Percentiles rank a stretch among this genome's conserved stretches.
phyloP scores from a whole-genome alignment of 2,113 vertebrate species.

The Melanotaenia duboulayi region DNA sequence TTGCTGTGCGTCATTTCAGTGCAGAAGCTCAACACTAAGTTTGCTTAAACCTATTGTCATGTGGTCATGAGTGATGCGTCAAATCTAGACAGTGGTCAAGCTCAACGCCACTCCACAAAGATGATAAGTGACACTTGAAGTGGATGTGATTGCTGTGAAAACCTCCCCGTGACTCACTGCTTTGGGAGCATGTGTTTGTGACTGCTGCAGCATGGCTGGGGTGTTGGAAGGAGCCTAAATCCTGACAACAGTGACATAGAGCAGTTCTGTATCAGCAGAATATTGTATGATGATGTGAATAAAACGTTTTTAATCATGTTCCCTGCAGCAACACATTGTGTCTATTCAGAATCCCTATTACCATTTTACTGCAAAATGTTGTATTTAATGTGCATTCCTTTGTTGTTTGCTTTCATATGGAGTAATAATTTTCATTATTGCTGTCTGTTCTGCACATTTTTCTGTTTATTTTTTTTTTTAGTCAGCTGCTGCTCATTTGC shows the following conservation, averaged over 20 bases:
- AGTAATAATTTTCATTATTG: slow-evolving; percentile 39
- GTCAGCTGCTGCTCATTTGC: slow-evolving; percentile 66
- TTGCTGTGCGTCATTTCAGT: not conserved
- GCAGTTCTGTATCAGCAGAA: slow-evolving; percentile 14
- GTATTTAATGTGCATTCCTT: not conserved
- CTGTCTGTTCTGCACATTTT: slow-evolving; percentile 18
- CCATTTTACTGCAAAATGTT: not conserved
- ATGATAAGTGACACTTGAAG: slow-evolving; percentile 39
- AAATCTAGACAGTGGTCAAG: slow-evolving; percentile 15
- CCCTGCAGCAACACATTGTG: not conserved
- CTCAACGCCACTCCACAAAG: slow-evolving; percentile 2
- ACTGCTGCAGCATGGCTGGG: slow-evolving; percentile 8
- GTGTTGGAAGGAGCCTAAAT: slow-evolving; percentile 26
- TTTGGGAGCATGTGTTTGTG: slow-evolving; percentile 25
- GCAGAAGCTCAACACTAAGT: not conserved
- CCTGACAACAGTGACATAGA: slow-evolving; percentile 13
- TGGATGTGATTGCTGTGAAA: slow-evolving; percentile 57
- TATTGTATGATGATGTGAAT: not conserved
- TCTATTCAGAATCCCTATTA: not conserved
- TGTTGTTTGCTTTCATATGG: slow-evolving; percentile 12
- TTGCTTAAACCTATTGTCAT: not conserved
- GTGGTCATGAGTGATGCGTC: not conserved
- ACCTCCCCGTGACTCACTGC: slow-evolving; percentile 38
- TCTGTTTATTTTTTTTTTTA: slow-evolving; percentile 27
- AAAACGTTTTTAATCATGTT: not conserved